phyloP scores from a whole-genome alignment of 2,113 vertebrate species.

The Neodontobutis hainanensis region DNA sequence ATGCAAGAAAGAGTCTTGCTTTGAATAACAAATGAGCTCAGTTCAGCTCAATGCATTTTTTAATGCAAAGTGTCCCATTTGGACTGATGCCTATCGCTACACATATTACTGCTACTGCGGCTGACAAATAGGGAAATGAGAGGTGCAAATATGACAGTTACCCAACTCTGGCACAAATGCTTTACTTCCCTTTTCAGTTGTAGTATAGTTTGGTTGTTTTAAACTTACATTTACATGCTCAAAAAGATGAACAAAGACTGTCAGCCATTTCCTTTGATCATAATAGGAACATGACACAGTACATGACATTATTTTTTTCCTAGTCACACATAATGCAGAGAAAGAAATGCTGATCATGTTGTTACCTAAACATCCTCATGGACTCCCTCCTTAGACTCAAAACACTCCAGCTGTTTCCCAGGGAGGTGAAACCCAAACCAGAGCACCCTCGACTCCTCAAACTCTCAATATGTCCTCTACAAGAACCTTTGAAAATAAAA shows the following conservation, averaged over 20 bases:
- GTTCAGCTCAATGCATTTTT: slow-evolving; percentile 58
- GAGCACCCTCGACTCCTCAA: slow-evolving; percentile 74
- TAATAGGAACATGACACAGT: neutral
- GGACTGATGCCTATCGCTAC: slow-evolving; percentile 63
- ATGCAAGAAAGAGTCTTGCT: slow-evolving; percentile 60
- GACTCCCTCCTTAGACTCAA: slow-evolving; percentile 7
- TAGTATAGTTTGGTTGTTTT: slow-evolving; percentile 47
- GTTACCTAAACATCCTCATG: slow-evolving; percentile 53
- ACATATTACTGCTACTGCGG: slow-evolving; percentile 27
- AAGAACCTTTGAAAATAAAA: slow-evolving; percentile 76
- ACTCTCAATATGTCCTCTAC: slow-evolving; percentile 76
- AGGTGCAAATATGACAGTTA: slow-evolving; percentile 68
- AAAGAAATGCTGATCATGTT: slow-evolving; percentile 41
- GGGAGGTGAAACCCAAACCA: slow-evolving; percentile 71
- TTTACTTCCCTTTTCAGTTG: slow-evolving; percentile 68
- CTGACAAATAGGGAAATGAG: slow-evolving; percentile 74
- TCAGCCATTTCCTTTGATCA: slow-evolving; percentile 13
- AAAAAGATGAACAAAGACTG: slow-evolving; percentile 26
- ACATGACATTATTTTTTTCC: neutral
- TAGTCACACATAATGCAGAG: slow-evolving; percentile 6
- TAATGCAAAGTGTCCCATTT: slow-evolving; percentile 74
- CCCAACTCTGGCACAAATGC: slow-evolving; percentile 1
- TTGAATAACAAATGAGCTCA: slow-evolving; percentile 80
- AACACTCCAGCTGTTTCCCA: slow-evolving; percentile 51
- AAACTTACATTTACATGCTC: slow-evolving; percentile 6